Percentiles rank a stretch among this genome's conserved stretches.
These are phyloP conservation scores for Brachionus paranguensis DNA, from an alignment of 1,140 invertebrate genomes.

Conservation along the genomic window DNA sequence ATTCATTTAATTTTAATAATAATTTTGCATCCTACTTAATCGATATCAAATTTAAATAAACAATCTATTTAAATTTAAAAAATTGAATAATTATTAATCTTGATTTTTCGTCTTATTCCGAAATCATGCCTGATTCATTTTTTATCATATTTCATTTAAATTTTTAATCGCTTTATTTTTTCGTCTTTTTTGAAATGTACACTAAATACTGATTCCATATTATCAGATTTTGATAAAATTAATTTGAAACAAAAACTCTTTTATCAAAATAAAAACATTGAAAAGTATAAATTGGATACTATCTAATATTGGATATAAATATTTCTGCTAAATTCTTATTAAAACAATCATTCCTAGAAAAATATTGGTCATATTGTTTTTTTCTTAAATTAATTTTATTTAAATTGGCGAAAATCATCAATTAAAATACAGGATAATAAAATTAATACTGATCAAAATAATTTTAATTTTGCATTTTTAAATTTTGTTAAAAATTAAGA, in stretches of 20 bases:
- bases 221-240: background rate
- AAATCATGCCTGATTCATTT: background rate
- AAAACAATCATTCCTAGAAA: background rate
- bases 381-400: too few relatives aligned
- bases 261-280: background rate
- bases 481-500: background rate
- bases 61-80: too few relatives aligned
- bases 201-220: background rate
- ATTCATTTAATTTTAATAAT: too few relatives aligned
- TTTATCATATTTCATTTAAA: background rate
- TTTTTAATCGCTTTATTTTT: background rate
- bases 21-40: too few relatives aligned
- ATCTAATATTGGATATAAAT: background rate
- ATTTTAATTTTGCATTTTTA: background rate
- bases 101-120: too few relatives aligned
- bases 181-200: background rate
- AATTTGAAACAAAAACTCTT: background rate
- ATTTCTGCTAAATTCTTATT: background rate
- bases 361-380: too few relatives aligned
- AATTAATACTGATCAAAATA: background rate
- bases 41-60: too few relatives aligned
- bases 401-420: background rate
- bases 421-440: background rate
- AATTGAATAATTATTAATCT: too few relatives aligned
- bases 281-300: background rate